Evolutionary conservation across 2,113 vertebrate genomes (phyloP), one percentile per base, ranked within the genome.

Genomic region (Atrichornis clamosus): DNA sequence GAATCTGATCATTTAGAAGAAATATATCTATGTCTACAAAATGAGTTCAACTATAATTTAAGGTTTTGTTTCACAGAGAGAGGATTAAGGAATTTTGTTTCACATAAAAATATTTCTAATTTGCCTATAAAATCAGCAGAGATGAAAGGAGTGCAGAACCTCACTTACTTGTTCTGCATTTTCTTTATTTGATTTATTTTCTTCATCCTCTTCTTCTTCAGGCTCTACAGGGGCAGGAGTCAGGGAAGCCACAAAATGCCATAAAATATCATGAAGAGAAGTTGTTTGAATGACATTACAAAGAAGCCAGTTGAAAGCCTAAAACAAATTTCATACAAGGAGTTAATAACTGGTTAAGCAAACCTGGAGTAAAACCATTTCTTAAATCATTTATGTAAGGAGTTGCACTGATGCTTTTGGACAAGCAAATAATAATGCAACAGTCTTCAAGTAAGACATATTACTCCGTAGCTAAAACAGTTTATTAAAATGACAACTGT

Each of bases 241-340:
- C 46, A 99, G 97, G 65, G 99, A 99, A 60, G 99, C 99, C 96
- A 99, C 99, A 97, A 99, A 99, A 97, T 99, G 99, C 99, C 99
- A 99, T 5, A 99, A 98, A 89, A 99, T 99, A 96, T 99, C 99
- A 93, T 99, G 99, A 83, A 99, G 98, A 53, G 99, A 99, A 33
- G 99, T 99, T 83, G 99, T 99, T 76, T 99, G 99, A 96, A 99
- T 99, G 94, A 99, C 99, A 32, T 99, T 99, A 96, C 99, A 99
- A 59, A 99, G 98, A 76, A 99, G 98, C 99, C 99, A 99, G 96
- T 99, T 99, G 97, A 99, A 99, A 33, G 99, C 99, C 99, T 99
- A 88, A 95, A 95, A 96, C 33, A 85, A 91, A 90, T 76, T 6
- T 50, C 49, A 50, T 12, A 62, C 4, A 65, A 41, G 46, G 10